phyloP scores from a whole-genome alignment of 2,888 invertebrate species.

The Aproaerema taeniolella region DNA sequence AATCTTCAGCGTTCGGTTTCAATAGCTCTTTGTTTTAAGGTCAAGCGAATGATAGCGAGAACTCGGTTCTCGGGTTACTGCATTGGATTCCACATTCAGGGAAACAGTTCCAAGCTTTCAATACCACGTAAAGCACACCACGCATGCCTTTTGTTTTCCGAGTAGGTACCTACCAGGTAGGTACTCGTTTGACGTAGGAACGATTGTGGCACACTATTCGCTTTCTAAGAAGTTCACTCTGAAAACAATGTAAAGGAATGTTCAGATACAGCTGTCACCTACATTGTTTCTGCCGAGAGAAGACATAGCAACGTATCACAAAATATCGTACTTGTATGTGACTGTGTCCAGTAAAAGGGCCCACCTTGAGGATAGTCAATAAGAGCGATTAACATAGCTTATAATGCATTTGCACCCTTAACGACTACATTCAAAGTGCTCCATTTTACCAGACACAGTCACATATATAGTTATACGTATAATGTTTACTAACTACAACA shows the following conservation, averaged over 20 bases:
- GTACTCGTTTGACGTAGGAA: background rate
- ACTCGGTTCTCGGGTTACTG: conserved; percentile 45
- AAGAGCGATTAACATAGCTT: too few species aligned
- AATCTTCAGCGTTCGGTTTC: conserved; percentile 37
- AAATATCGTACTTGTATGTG: too few species aligned
- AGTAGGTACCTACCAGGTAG: background rate
- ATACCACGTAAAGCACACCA: conserved; percentile 10
- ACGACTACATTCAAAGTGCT: too few species aligned
- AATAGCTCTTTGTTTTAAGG: conserved; percentile 58
- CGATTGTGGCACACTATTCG: conserved; percentile 7
- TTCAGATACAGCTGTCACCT: conserved; percentile 2
- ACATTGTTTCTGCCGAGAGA: background rate
- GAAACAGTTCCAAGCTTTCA: conserved; percentile 29
- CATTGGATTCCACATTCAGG: conserved; percentile 45
- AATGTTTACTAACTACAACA: too few species aligned
- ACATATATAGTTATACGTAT: too few species aligned
- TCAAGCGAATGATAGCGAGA: conserved; percentile 41
- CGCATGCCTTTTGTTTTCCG: background rate
- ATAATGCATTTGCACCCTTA: too few species aligned
- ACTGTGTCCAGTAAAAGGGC: too few species aligned
- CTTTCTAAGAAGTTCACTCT: conserved; percentile 10
- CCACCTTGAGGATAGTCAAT: too few species aligned
- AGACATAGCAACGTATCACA: too few species aligned
- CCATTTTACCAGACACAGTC: too few species aligned
- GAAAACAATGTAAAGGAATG: conserved; percentile 12